These are phyloP conservation scores for Phallusia fumigata DNA, from an alignment of 23 tunicate species.

Conservation along the genomic window DNA sequence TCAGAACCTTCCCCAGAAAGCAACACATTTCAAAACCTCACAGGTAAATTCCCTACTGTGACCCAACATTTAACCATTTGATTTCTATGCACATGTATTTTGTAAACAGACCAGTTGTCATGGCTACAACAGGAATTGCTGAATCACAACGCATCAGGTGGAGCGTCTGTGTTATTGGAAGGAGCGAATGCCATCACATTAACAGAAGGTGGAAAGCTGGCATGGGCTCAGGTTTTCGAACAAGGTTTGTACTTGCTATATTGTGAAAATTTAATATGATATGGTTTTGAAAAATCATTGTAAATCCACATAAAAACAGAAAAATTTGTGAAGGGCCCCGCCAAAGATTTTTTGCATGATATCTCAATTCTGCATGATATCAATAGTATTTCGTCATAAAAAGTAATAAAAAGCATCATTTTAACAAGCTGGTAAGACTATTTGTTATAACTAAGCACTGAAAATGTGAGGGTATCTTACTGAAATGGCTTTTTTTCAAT, in stretches of 20 bases:
- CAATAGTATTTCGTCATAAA: too few species aligned
- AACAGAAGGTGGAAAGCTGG: constrained; percentile 51
- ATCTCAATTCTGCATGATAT: too few species aligned
- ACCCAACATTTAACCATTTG: background rate
- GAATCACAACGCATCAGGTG: constrained; percentile 8
- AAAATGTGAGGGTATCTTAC: too few species aligned
- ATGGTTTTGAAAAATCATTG: too few species aligned
- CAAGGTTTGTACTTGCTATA: background rate
- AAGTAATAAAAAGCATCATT: too few species aligned
- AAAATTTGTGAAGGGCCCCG: too few species aligned
- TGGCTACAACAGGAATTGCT: background rate
- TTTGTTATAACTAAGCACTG: too few species aligned
- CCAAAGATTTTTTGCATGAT: too few species aligned
- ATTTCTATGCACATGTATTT: background rate
- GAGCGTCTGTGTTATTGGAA: constrained; percentile 39
- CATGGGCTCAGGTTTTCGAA: constrained; percentile 41
- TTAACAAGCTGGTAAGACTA: too few species aligned
- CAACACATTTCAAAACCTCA: background rate
- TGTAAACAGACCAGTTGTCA: background rate
- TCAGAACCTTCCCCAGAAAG: background rate
- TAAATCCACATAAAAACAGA: too few species aligned
- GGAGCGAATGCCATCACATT: constrained; percentile 39
- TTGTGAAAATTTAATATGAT: too few species aligned
- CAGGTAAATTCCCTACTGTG: background rate
- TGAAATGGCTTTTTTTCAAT: too few species aligned